These are phyloP conservation scores for Rhinophrynus dorsalis DNA, from an alignment of 2,797 vertebrate genomes.

Conservation along the genomic window DNA sequence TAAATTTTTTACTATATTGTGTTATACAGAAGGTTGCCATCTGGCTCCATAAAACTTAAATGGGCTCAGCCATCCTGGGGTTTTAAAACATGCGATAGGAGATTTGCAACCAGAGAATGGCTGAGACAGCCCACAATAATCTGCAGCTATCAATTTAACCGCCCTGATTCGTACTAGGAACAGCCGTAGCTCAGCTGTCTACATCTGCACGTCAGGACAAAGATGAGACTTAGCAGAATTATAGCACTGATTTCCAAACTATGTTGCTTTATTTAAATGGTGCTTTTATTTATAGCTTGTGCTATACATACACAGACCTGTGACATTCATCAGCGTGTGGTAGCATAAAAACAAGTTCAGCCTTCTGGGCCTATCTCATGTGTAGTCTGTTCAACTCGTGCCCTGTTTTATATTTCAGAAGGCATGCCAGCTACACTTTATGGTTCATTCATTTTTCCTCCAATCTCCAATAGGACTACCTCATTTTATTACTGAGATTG, in stretches of 20 bases:
- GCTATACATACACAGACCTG: conserved; percentile 19
- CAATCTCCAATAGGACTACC: too few relatives aligned
- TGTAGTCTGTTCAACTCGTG: background rate
- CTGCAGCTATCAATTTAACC: conserved; percentile 40
- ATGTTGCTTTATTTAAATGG: conserved; percentile 34
- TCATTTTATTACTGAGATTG: too few relatives aligned
- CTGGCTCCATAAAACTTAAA: conserved; percentile 43
- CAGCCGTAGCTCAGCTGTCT: background rate
- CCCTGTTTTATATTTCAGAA: background rate
- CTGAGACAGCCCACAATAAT: conserved; percentile 29
- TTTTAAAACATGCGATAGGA: conserved; percentile 15
- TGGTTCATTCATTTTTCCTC: too few relatives aligned
- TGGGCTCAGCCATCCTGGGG: conserved; percentile 30
- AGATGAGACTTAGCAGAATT: conserved; percentile 14
- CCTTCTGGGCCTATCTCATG: background rate
- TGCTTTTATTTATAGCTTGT: conserved; percentile 25
- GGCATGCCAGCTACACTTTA: background rate
- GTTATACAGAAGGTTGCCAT: conserved; percentile 39
- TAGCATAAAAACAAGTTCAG: background rate
- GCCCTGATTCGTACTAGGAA: background rate
- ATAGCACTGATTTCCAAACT: background rate
- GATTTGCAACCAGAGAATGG: conserved; percentile 35
- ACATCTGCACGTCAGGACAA: conserved; percentile 25
- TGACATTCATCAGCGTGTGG: conserved; percentile 21
- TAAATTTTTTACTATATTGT: conserved; percentile 1